Percentiles rank a stretch among this genome's conserved stretches.
Evolutionary conservation across 1,140 invertebrate species (phyloP).

Genomic region (Bathynomus jamesi): DNA sequence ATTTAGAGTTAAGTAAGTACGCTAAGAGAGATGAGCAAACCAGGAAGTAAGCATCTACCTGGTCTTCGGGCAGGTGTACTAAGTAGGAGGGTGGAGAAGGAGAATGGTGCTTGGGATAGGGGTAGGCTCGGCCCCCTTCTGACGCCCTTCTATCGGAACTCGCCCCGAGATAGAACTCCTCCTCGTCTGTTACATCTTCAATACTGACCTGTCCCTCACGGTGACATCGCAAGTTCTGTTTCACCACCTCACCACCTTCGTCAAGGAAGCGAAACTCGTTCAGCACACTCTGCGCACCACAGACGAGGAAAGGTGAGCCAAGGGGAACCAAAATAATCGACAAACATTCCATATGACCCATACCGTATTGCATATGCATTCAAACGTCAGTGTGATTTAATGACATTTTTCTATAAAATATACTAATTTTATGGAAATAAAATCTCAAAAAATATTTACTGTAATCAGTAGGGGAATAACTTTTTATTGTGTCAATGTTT

Average conservation of each 20-base stretch:
- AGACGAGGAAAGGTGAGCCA: constrained; percentile 7
- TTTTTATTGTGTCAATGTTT: too few species aligned
- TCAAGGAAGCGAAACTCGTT: constrained; percentile 81
- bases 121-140: not conserved
- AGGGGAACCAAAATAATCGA: too few species aligned
- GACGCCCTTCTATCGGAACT: not conserved
- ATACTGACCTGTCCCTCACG: constrained; percentile 42
- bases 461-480: too few species aligned
- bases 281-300: constrained; percentile 64
- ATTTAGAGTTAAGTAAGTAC: too few species aligned
- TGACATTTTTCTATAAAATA: too few species aligned
- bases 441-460: too few species aligned
- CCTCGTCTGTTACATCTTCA: constrained; percentile 69
- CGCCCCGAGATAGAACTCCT: constrained; percentile 40
- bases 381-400: too few species aligned
- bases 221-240: constrained; percentile 18
- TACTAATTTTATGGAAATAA: too few species aligned
- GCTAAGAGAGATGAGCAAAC: too few species aligned
- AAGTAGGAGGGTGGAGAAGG: constrained; percentile 28
- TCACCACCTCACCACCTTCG: constrained; percentile 47
- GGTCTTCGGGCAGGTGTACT: constrained; percentile 34
- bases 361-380: too few species aligned
- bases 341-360: too few species aligned
- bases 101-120: constrained; percentile 4
- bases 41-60: constrained; percentile 21